Conservation (phyloP, 2,113 vertebrate species). For the Pluvianellus socialis region DNA sequence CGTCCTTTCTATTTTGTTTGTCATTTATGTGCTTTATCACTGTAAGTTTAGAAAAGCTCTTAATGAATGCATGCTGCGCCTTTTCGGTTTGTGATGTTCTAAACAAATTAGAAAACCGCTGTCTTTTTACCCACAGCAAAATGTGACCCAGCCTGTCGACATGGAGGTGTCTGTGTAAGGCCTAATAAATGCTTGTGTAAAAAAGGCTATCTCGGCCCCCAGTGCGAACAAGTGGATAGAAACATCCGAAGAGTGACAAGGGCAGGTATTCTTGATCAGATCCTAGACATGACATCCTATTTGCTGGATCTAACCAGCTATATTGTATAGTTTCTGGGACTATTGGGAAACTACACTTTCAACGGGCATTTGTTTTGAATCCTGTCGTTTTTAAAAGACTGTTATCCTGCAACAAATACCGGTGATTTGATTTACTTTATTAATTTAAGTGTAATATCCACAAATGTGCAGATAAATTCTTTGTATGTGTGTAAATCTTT, state of each 20-base stretch:
- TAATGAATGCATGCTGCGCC: not conserved
- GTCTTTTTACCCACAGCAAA: slow-evolving; percentile 80
- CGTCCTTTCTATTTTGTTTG: not conserved
- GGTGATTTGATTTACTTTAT: slow-evolving; percentile 75
- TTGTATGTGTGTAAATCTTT: slow-evolving; percentile 58
- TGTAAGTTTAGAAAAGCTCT: not conserved
- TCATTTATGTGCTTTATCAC: not conserved
- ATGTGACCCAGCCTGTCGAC: slow-evolving; percentile 92
- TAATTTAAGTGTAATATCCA: slow-evolving; percentile 78
- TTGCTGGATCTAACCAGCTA: slow-evolving; percentile 97
- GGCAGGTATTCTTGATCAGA: slow-evolving; percentile 96
- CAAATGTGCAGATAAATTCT: slow-evolving; percentile 60
- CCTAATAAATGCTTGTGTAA: slow-evolving; percentile 97
- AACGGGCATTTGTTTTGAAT: slow-evolving; percentile 82
- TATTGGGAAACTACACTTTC: slow-evolving; percentile 72
- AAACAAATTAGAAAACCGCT: not conserved
- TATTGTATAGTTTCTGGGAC: slow-evolving; percentile 89
- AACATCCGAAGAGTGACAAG: slow-evolving; percentile 88
- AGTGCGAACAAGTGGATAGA: slow-evolving; percentile 86
- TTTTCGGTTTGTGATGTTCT: not conserved
- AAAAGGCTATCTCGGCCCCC: slow-evolving; percentile 84
- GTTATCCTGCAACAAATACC: slow-evolving; percentile 73
- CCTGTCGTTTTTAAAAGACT: slow-evolving; percentile 78
- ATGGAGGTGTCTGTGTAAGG: slow-evolving; percentile 93
- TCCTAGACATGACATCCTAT: slow-evolving; percentile 98